Conservation (phyloP, 2,113 vertebrate genomes). For the Ceuthmochares aereus region DNA sequence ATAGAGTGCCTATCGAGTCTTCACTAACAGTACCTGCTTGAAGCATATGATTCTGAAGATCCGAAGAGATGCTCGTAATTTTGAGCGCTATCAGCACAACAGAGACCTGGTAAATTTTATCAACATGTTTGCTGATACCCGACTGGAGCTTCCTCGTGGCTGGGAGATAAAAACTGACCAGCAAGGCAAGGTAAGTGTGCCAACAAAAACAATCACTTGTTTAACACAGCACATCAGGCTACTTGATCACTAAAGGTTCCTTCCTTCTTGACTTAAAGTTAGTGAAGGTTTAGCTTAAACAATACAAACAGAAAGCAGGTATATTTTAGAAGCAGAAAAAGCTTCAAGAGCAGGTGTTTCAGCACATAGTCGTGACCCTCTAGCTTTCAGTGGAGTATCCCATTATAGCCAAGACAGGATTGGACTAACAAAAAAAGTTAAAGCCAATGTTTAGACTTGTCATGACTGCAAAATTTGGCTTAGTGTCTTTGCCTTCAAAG, state of each 20-base stretch:
- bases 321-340: background rate
- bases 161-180: slow-evolving; percentile 98
- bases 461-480: background rate
- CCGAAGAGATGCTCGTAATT: slow-evolving; percentile 93
- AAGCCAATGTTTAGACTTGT: background rate
- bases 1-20: slow-evolving; percentile 94
- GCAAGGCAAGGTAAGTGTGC: slow-evolving; percentile 90
- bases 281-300: background rate
- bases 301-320: background rate
- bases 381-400: background rate
- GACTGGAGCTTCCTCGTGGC: slow-evolving; percentile 92
- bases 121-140: slow-evolving; percentile 94
- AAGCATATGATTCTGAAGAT: slow-evolving; percentile 99
- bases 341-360: background rate
- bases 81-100: slow-evolving; percentile 98
- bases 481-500: background rate
- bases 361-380: background rate
- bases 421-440: background rate
- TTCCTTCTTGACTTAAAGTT: background rate
- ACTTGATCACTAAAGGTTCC: background rate
- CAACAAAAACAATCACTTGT: background rate
- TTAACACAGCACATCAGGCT: background rate
- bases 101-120: slow-evolving; percentile 97
- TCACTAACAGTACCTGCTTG: slow-evolving; percentile 96
- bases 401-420: background rate